Percentiles rank a stretch among this genome's conserved stretches.
Evolutionary conservation across 1,140 invertebrate species (phyloP).

Genomic region (Melanaphis sacchari): DNA sequence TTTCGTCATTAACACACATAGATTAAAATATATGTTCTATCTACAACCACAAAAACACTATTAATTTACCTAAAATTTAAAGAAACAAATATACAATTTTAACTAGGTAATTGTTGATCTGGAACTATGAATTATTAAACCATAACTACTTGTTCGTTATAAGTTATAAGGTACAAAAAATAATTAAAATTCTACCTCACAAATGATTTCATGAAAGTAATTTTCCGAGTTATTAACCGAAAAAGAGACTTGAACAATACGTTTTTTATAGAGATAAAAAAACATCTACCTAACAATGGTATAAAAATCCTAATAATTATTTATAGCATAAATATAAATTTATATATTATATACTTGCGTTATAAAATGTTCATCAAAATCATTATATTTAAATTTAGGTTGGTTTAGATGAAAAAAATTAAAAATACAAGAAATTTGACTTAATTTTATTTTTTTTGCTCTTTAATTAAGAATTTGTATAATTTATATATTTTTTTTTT

Average conservation of each 20-base stretch:
- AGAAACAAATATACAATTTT: too few relatives aligned
- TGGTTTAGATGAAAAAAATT: too few relatives aligned
- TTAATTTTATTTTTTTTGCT: too few relatives aligned
- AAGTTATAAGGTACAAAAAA: neutral
- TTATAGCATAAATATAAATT: neutral
- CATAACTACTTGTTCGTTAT: neutral
- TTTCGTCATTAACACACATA: neutral
- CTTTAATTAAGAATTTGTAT: too few relatives aligned
- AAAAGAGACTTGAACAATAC: neutral
- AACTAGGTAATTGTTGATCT: neutral
- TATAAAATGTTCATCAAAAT: neutral
- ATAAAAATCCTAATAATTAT: neutral
- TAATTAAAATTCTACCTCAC: neutral
- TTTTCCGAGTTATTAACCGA: constrained; percentile 10
- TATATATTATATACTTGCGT: too few relatives aligned
- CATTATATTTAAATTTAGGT: neutral
- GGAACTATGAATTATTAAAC: neutral
- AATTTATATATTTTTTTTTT: too few relatives aligned
- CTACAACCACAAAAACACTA: neutral
- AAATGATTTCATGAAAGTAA: neutral
- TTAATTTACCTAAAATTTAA: neutral
- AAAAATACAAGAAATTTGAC: too few relatives aligned
- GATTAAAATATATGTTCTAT: neutral
- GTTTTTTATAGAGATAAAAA: neutral
- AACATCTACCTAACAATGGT: neutral